Conservation (phyloP, 2,888 invertebrate species). For the Mythimna albipuncta region DNA sequence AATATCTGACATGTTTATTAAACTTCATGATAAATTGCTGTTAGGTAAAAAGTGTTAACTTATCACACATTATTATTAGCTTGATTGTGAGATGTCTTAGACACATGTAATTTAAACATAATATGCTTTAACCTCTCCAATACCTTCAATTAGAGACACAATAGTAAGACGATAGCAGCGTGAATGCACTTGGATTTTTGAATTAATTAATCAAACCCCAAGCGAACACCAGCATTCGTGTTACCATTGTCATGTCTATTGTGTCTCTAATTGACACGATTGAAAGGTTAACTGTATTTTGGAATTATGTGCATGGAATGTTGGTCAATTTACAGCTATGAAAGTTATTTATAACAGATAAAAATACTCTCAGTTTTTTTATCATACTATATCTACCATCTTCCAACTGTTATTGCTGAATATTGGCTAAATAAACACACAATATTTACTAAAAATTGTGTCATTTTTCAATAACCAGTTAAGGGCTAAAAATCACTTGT, state of each 20-base stretch:
- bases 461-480: not conserved
- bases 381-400: not conserved
- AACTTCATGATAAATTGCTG: not conserved
- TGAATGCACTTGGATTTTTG: too few species aligned
- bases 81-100: not conserved
- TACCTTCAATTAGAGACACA: too few species aligned
- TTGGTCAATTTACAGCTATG: not conserved
- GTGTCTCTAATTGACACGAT: not conserved
- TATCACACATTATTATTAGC: not conserved
- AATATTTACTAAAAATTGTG: not conserved
- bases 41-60: not conserved
- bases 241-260: too few species aligned
- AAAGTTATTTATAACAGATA: not conserved
- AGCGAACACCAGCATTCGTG: too few species aligned
- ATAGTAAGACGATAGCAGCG: too few species aligned
- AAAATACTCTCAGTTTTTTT: not conserved
- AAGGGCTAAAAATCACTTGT: not conserved
- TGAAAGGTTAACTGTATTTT: not conserved
- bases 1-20: not conserved
- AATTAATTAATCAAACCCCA: too few species aligned
- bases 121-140: too few species aligned
- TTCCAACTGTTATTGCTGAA: not conserved
- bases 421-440: not conserved
- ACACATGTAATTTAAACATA: constrained; percentile 1
- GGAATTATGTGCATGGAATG: not conserved